A percentile compares a stretch with the other conserved stretches of the same genome.
These are phyloP conservation scores for Agriopis aurantiaria DNA, from an alignment of 2,888 invertebrate species.

Conservation along the genomic window DNA sequence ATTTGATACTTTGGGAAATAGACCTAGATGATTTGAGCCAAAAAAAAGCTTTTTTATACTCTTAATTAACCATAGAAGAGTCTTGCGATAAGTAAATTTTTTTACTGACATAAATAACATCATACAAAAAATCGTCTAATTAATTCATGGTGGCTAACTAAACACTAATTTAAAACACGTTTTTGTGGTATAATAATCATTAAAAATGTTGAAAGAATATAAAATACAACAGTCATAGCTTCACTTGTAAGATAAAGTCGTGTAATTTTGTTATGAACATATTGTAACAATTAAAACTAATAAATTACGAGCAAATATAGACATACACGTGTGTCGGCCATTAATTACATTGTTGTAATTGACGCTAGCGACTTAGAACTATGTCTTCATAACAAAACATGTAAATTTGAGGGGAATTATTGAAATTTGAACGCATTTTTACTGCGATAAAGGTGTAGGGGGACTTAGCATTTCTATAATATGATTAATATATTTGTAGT, in stretches of 20 bases:
- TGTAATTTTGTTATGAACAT: constrained; percentile 26
- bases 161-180: not conserved
- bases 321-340: constrained; percentile 44
- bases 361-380: constrained; percentile 3
- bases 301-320: constrained; percentile 35
- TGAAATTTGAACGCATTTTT: no score
- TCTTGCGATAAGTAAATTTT: not conserved
- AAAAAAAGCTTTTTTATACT: not conserved
- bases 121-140: not conserved
- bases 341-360: constrained; percentile 41
- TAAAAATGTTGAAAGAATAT: constrained; percentile 3
- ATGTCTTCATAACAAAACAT: not conserved
- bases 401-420: no score
- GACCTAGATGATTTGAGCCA: not conserved
- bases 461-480: not conserved
- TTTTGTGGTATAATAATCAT: not conserved
- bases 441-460: not conserved
- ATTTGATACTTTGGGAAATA: no score
- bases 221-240: constrained; percentile 1
- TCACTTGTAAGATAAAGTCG: constrained; percentile 3
- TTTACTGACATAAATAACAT: not conserved
- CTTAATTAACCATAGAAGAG: not conserved
- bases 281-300: constrained; percentile 40
- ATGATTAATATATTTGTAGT: no score
- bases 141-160: not conserved